Conservation (phyloP, 2,797 vertebrate genomes). For the Pipistrellus pipistrellus region DNA sequence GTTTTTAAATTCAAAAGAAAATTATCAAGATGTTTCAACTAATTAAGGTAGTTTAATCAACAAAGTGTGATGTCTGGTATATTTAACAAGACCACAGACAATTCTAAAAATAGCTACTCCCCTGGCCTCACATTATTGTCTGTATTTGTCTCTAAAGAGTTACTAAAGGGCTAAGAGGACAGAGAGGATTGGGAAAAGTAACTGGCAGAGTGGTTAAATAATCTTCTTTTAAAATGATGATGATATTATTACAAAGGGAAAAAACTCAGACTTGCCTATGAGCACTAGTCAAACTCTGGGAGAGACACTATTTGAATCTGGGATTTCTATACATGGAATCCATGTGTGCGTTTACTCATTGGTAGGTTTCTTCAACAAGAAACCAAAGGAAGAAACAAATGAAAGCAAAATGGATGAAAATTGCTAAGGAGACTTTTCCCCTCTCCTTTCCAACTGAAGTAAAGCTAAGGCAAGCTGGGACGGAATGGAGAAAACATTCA, state of each 20-base stretch:
- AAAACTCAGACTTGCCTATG: neutral
- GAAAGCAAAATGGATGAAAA: neutral
- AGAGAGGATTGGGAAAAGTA: neutral
- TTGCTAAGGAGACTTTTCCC: neutral
- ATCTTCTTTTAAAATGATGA: neutral
- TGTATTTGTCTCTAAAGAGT: constrained; percentile 17
- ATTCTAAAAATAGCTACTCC: neutral
- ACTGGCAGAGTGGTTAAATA: neutral
- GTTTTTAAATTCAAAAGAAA: constrained; percentile 8
- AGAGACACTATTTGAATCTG: neutral
- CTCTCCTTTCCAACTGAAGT: neutral
- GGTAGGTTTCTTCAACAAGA: neutral
- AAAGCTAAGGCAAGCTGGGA: neutral
- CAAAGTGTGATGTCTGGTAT: neutral
- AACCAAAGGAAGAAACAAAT: neutral
- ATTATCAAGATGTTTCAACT: constrained; percentile 31
- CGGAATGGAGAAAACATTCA: neutral
- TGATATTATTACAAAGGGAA: neutral
- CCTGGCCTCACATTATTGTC: neutral
- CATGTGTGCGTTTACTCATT: neutral
- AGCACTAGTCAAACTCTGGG: neutral
- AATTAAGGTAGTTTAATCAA: constrained; percentile 6
- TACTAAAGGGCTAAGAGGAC: neutral
- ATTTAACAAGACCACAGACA: neutral
- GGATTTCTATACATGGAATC: neutral